These are phyloP conservation scores for Perdita meconis DNA, from an alignment of 2,888 invertebrate genomes.

Conservation along the genomic window DNA sequence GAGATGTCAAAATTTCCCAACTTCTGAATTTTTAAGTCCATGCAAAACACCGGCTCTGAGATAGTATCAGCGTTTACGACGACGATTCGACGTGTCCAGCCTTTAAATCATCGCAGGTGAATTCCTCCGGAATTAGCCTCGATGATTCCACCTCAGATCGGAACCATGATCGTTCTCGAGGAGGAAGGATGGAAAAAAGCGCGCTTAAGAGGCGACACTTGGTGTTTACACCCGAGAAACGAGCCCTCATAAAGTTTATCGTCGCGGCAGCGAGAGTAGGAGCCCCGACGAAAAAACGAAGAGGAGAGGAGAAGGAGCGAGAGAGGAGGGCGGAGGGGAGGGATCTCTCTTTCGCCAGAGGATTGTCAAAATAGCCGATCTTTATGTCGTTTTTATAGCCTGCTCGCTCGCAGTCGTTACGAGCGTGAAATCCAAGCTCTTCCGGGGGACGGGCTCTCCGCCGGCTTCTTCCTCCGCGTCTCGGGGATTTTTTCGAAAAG, in stretches of 20 bases:
- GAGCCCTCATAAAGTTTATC: slow-evolving; percentile 82
- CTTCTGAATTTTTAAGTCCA: no score
- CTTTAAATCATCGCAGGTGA: slow-evolving; percentile 36
- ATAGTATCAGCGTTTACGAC: no score
- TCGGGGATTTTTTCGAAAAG: slow-evolving; percentile 67
- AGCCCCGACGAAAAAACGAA: slow-evolving; percentile 37
- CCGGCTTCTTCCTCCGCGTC: slow-evolving; percentile 21
- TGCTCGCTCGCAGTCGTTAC: slow-evolving; percentile 71
- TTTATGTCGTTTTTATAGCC: slow-evolving; percentile 81
- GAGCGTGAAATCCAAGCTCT: slow-evolving; percentile 79
- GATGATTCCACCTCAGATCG: slow-evolving; percentile 31
- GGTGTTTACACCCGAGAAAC: slow-evolving; percentile 68
- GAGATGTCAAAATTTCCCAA: no score
- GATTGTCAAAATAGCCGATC: slow-evolving; percentile 84
- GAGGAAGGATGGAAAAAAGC: slow-evolving; percentile 52
- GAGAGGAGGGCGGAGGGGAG: slow-evolving; percentile 15
- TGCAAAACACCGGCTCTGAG: no score
- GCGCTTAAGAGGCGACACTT: slow-evolving; percentile 65
- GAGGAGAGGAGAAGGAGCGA: slow-evolving; percentile 13
- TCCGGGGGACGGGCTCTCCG: slow-evolving; percentile 63
- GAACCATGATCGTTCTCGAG: slow-evolving; percentile 43
- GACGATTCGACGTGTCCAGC: no score
- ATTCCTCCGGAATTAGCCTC: slow-evolving; percentile 29
- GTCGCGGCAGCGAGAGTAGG: slow-evolving; percentile 44
- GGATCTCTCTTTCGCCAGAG: slow-evolving; percentile 61